A percentile compares a stretch with the other conserved stretches of the same genome.
These are phyloP conservation scores for Notodonta dromedarius DNA, from an alignment of 2,888 invertebrate species.

Conservation along the genomic window DNA sequence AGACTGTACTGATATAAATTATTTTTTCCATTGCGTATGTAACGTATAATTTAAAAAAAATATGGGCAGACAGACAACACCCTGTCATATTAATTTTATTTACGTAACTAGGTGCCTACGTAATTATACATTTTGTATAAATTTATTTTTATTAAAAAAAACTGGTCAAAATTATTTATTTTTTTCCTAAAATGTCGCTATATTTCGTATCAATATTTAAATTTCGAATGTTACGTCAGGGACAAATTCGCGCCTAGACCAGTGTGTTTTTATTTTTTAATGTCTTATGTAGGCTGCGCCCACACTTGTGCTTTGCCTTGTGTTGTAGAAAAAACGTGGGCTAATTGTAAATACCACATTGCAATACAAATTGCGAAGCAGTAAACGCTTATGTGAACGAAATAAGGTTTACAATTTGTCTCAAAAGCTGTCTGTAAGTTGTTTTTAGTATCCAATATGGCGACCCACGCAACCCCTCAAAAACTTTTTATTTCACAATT, in stretches of 20 bases:
- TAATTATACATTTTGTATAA: not conserved
- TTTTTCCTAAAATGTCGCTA: not conserved
- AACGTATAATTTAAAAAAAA: no score
- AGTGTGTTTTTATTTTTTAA: conserved; percentile 58
- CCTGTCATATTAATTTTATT: no score
- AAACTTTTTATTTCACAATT: conserved; percentile 68
- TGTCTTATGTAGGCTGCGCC: conserved; percentile 70
- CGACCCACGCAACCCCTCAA: conserved; percentile 65
- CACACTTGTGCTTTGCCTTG: conserved; percentile 52
- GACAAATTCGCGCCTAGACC: conserved; percentile 56
- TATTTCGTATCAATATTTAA: conserved; percentile 30
- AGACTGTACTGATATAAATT: not conserved
- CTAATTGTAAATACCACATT: conserved; percentile 57
- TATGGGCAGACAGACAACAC: no score
- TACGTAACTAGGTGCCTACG: no score
- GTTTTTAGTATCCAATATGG: conserved; percentile 43
- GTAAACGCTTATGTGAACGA: conserved; percentile 31
- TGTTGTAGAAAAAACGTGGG: conserved; percentile 67
- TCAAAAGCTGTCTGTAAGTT: conserved; percentile 8
- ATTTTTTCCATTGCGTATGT: no score
- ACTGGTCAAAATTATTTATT: not conserved
- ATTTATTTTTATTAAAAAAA: not conserved
- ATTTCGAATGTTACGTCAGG: conserved; percentile 58
- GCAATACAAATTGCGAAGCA: conserved; percentile 27
- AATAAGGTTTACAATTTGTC: conserved; percentile 39